Conservation (phyloP, 1,140 invertebrate genomes). For the Drosophila yakuba region DNA sequence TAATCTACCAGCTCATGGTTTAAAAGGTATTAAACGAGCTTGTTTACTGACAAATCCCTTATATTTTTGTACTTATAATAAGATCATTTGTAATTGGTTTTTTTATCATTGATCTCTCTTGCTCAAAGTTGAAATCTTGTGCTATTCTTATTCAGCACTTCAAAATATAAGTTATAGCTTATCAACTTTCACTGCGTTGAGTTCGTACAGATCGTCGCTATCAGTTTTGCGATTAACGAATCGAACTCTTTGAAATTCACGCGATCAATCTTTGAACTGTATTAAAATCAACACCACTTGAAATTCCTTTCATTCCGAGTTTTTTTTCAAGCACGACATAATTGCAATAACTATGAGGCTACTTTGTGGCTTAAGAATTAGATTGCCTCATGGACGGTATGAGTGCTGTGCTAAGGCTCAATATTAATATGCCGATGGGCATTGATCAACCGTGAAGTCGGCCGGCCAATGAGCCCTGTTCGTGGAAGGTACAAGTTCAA, state of each 20-base stretch:
- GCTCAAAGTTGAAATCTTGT: too few relatives aligned
- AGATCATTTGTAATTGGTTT: too few relatives aligned
- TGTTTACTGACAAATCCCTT: too few relatives aligned
- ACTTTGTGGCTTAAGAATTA: slow-evolving; percentile 31
- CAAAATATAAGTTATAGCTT: not conserved
- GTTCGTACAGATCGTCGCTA: slow-evolving; percentile 23
- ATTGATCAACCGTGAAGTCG: slow-evolving; percentile 54
- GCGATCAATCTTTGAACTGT: slow-evolving; percentile 7
- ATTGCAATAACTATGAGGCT: slow-evolving; percentile 14
- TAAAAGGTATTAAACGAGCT: not conserved
- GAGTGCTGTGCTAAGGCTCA: slow-evolving; percentile 5
- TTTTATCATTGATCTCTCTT: too few relatives aligned
- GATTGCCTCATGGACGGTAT: slow-evolving; percentile 16
- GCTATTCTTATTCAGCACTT: not conserved
- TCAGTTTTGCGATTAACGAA: slow-evolving; percentile 6
- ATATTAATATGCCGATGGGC: slow-evolving; percentile 10
- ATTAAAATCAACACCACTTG: slow-evolving; percentile 8
- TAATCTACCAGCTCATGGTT: not conserved
- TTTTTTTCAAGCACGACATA: slow-evolving; percentile 1
- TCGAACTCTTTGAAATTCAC: slow-evolving; percentile 7
- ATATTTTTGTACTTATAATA: too few relatives aligned
- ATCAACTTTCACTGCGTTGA: slow-evolving; percentile 15
- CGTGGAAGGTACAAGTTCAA: slow-evolving; percentile 56
- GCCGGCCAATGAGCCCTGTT: slow-evolving; percentile 37
- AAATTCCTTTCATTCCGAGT: slow-evolving; percentile 4